Base-by-base conservation (phyloP, 2,113 vertebrate species). In the Nansenia antarctica region DNA sequence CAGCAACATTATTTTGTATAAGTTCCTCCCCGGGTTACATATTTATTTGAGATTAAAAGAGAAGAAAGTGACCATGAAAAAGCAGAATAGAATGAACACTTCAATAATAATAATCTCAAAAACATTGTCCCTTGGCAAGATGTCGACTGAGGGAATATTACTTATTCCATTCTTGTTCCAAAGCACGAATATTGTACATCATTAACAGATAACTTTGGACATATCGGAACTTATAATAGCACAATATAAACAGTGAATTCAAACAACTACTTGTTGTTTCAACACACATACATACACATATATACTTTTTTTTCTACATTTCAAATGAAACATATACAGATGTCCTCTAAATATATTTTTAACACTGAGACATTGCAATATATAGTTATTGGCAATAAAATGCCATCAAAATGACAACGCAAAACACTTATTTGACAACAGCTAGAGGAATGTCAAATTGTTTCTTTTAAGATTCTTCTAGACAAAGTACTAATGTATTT, bases 11-110 rank as follows among this genome's bases (percentile, higher is more conserved):
- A 69, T 39, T 60, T 31, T 52, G 45, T 63, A 61, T 22, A 45
- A 39, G 74, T 75, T 65, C 71, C 64, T 76, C 65, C 37, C 42
- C 69, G 31, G 26, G 30, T 22, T n/a, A n/a, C n/a, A n/a, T n/a
- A n/a, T n/a, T n/a, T 20, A 57, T 49, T 49, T 49, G 45, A 49
- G 5, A 49, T 20, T n/a, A n/a, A 8, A 42, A 42, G 15, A 42
- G 5, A 55, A 31, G 58, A 14, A 55, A 31, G 58, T 27, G 39
- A 65, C 14, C 9, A 18, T 42, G 3, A 42, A 49, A 20, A 49
- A 49, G n/a, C n/a, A n/a, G n/a, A n/a, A n/a, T n/a, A n/a, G n/a
- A n/a, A n/a, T n/a, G n/a, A n/a, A n/a, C n/a, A n/a, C n/a, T n/a
- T n/a, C n/a, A n/a, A n/a, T n/a, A n/a, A n/a, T n/a, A n/a, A n/a